Evolutionary conservation across 2,797 vertebrate genomes (phyloP), one percentile per base, ranked within the genome.

Genomic region (Epinephelus malabaricus): DNA sequence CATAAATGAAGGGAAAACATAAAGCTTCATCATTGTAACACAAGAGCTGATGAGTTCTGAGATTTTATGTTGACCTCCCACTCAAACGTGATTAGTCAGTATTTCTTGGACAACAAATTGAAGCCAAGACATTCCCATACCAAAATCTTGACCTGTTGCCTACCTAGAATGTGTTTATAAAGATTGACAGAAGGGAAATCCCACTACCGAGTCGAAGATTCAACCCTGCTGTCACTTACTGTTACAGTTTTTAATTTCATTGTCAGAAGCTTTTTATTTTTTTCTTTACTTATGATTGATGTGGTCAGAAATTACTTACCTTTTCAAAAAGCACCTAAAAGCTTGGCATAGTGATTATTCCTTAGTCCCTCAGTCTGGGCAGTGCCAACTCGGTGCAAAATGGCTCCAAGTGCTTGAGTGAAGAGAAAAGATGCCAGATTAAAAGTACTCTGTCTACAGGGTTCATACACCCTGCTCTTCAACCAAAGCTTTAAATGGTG

Each of bases 401-500:
- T 64, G 64, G 0, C 67, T 83, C 55, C 23, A 49, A 63, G 74
- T 46, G 34, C 30, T 51, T 61, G 34, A 55, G 17, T 27, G 45
- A 66, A 70, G 43, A 56, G 43, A 71, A 66, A 38, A 65, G 27
- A 66, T 13, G 72, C 50, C 76, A 34, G 19, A 68, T 46, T 65
- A 11, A 45, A 77, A 61, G 66, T 58, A n/a, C 34, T 75, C 38
- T 38, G 6, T 54, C 49, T 18, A 38, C 38, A 46, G 34, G 18
- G 47, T 43, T 56, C 65, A 63, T 19, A 34, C 30, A 65, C 45
- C 30, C 60, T 46, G 1, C 70, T 73, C 63, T 68, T 71, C 63
- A 58, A 69, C 50, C 67, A 73, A 67, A 77, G 67, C 86, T 76
- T 72, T 66, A 80, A 74, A 84, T 77, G 63, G n/a, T 0, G 2